Evolutionary conservation across 2,797 vertebrate species (phyloP), one percentile per base, ranked within the genome.

Genomic region (Falco cherrug): DNA sequence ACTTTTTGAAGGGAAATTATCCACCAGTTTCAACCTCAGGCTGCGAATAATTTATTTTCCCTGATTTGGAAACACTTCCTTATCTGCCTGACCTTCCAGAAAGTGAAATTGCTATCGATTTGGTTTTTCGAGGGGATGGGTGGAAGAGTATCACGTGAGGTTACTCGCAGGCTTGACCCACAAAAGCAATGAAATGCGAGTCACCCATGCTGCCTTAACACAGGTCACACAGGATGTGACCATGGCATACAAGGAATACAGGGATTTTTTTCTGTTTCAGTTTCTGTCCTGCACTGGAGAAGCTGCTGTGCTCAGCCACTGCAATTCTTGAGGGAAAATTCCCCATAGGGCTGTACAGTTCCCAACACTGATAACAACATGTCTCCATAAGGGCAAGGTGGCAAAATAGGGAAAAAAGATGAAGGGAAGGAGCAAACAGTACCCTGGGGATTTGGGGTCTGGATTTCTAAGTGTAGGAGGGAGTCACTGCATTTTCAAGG

Each of bases 231-330:
- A n/a, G 74, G 71, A 14, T 1, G 0, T 17, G 29, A 41, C 41
- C 0, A 0, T 29, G 20, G n/a, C 16, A 9, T 43, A 7, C 29
- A 69, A 79, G 24, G 63, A 24, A 59, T 89, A 43, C 0, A 3
- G 37, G 37, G 35, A 37, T 9, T 37, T 37, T 78, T 70, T 85
- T 93, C 56, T 48, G 12, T 87, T 93, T 89, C 54, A 16, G 43
- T 67, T 89, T 91, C 81, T 31, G 1, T 75, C 22, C 24, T 53
- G 13, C 25, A 24, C 10, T 22, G 37, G 59, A 65, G 50, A 7
- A 84, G 12, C 20, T 43, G 26, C 45, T 83, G 41, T 24, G 12
- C 17, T 61, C 63, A 77, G 29, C 39, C 13, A 16, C 31, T 16
- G 6, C 59, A 39, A 1, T 28, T 73, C 26, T 16, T 10, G 16